Evolutionary conservation across 2,888 invertebrate species (phyloP).

Genomic region (Idaea aversata): DNA sequence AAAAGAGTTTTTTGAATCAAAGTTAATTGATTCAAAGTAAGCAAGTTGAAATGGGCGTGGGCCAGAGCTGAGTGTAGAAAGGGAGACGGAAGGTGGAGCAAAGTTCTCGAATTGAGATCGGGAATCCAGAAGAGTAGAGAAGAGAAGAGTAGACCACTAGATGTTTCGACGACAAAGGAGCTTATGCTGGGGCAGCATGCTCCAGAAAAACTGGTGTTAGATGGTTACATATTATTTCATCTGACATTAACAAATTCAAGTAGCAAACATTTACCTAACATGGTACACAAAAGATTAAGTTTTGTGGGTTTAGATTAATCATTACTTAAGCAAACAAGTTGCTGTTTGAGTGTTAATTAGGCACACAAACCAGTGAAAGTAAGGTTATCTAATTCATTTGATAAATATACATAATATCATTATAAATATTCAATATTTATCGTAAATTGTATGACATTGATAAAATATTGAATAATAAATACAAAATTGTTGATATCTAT

Average conservation of each 20-base stretch:
- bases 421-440: conserved; percentile 8
- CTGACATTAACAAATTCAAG: background rate
- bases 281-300: background rate
- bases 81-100: too few relatives aligned
- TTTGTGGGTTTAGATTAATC: conserved; percentile 9
- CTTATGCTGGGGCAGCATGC: too few relatives aligned
- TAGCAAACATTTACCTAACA: background rate
- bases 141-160: too few relatives aligned
- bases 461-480: conserved; percentile 5
- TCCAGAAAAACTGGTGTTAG: too few relatives aligned
- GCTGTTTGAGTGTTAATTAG: conserved; percentile 15
- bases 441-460: background rate
- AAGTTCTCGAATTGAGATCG: too few relatives aligned
- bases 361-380: conserved; percentile 24
- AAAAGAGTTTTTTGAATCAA: too few relatives aligned
- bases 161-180: too few relatives aligned
- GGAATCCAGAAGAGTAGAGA: too few relatives aligned
- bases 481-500: conserved; percentile 5
- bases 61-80: too few relatives aligned
- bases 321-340: conserved; percentile 18
- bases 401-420: conserved; percentile 1
- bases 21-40: too few relatives aligned
- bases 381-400: conserved; percentile 16
- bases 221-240: too few relatives aligned
- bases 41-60: too few relatives aligned